Evolutionary conservation across 2,888 invertebrate genomes (phyloP).

Genomic region (Anthophora plumipes): DNA sequence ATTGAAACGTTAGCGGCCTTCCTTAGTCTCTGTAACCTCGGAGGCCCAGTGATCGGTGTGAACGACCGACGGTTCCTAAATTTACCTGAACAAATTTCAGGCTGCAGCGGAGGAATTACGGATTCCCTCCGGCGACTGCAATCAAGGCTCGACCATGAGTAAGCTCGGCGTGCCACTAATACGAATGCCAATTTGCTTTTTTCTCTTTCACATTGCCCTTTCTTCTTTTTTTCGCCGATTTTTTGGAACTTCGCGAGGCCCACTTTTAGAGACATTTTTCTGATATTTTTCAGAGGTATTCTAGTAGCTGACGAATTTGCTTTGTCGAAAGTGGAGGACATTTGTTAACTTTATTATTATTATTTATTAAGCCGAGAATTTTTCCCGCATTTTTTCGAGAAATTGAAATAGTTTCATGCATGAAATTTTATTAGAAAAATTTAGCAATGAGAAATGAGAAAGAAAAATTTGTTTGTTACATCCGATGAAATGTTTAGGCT

Average conservation of each 20-base stretch:
- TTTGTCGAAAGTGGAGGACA: too few relatives aligned
- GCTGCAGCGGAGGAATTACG: conserved; percentile 11
- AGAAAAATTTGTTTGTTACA: too few relatives aligned
- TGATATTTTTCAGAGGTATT: too few relatives aligned
- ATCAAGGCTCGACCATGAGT: conserved; percentile 13
- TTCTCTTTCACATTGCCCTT: not conserved
- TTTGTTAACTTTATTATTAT: too few relatives aligned
- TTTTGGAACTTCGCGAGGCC: not conserved
- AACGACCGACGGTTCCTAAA: conserved; percentile 20
- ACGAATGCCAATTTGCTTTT: not conserved
- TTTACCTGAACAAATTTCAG: conserved; percentile 13
- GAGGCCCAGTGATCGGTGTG: conserved; percentile 1
- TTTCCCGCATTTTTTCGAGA: too few relatives aligned
- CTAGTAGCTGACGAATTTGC: too few relatives aligned
- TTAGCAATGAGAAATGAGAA: too few relatives aligned
- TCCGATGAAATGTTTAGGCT: too few relatives aligned
- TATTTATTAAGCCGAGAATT: too few relatives aligned
- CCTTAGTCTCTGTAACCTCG: not conserved
- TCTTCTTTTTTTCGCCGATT: not conserved
- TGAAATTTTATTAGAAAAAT: too few relatives aligned
- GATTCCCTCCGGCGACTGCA: not conserved
- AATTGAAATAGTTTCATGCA: too few relatives aligned
- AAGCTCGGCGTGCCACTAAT: not conserved
- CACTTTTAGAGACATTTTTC: not conserved
- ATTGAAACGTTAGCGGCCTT: not conserved